Conservation (phyloP, 37 sponge, comb jelly and placozoan genomes). For the Haliclona indistincta region DNA sequence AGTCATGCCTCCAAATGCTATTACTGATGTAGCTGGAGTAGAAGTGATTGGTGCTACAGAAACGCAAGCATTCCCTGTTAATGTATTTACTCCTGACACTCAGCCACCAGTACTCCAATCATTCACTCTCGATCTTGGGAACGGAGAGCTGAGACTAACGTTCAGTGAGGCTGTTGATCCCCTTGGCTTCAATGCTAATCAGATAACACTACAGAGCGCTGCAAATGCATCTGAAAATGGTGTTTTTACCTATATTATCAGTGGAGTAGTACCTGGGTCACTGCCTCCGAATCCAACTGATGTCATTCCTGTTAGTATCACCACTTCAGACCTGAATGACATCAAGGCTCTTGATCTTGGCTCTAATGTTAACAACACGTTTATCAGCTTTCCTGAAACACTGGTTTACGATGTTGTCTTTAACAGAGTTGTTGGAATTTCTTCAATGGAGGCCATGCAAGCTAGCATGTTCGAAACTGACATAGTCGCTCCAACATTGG, state of each 20-base stretch:
- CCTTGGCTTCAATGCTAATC: slow-evolving; percentile 17
- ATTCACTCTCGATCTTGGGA: slow-evolving; percentile 75
- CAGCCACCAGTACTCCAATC: slow-evolving; percentile 50
- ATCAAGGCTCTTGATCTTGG: slow-evolving; percentile 79
- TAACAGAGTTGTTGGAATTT: slow-evolving; percentile 61
- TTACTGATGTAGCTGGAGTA: slow-evolving; percentile 75
- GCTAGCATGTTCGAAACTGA: slow-evolving; percentile 63
- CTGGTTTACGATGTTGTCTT: slow-evolving; percentile 61
- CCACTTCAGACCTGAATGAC: slow-evolving; percentile 63
- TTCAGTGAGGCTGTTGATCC: slow-evolving; percentile 84
- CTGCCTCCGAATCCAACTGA: slow-evolving; percentile 14
- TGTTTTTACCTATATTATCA: slow-evolving; percentile 31
- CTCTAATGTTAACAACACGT: slow-evolving; percentile 61
- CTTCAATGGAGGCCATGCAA: slow-evolving; percentile 46
- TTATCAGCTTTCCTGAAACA: slow-evolving; percentile 50
- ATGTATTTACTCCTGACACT: slow-evolving; percentile 45
- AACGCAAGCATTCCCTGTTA: slow-evolving; percentile 38
- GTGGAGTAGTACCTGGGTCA: slow-evolving; percentile 16
- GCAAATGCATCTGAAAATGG: slow-evolving; percentile 25
- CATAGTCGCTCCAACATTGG: slow-evolving; percentile 50
- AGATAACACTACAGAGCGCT: slow-evolving; percentile 69
- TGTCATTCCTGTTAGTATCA: slow-evolving; percentile 32
- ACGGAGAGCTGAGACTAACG: slow-evolving; percentile 47
- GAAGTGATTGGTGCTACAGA: slow-evolving; percentile 71
- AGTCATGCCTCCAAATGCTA: slow-evolving; percentile 62